Base-by-base conservation (phyloP, 2,888 invertebrate genomes). In the Pyrocoelia pectoralis region DNA sequence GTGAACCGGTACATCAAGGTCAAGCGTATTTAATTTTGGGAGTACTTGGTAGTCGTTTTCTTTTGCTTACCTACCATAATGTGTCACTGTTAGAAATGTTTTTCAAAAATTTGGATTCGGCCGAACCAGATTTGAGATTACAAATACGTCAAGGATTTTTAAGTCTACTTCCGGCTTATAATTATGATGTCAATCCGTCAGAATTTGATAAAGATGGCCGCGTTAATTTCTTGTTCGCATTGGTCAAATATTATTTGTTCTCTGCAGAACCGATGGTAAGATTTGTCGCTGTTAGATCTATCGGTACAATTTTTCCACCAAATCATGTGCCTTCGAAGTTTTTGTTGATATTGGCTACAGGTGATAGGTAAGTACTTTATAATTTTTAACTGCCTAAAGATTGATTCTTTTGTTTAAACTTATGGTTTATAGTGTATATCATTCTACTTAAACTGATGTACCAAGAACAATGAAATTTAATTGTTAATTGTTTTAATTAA, bases 321-420 rank as follows among this genome's bases (percentile, higher is more conserved):
- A 87, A 92, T 74, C 93, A 94, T 79, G 88, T 93, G 0, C 91
- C 93, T 0, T 92, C 95, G 0, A 86, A 94, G 74, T 95, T 92
- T 77, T 83, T 95, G 8, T 81, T 97, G 56, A 83, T 97, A 13
- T 79, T 94, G 57, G 94, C 94, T 28, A 91, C 91, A 69, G 95
- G 94, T 46, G 95, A 96, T 77, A 86, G 85, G 93, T 93, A 79
- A 79, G 24, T 38, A 8, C 13, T 8, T 48, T 33, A 18, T 43
- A 24, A 24, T 49, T 38, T 49, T n/a, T 48, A 40, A 40, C 33
- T 48, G 4, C 12, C 12, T 38, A 5, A 38, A 38, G 38, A 10
- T 17, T 17, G 3, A 13, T 28, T 28, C 33, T n/a, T 33, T 55
- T 41, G 14, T 14, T 65, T 43, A n/a, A n/a, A n/a, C n/a, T n/a